Base-by-base conservation (phyloP, 23 tunicate species). In the Diplosoma virens region DNA sequence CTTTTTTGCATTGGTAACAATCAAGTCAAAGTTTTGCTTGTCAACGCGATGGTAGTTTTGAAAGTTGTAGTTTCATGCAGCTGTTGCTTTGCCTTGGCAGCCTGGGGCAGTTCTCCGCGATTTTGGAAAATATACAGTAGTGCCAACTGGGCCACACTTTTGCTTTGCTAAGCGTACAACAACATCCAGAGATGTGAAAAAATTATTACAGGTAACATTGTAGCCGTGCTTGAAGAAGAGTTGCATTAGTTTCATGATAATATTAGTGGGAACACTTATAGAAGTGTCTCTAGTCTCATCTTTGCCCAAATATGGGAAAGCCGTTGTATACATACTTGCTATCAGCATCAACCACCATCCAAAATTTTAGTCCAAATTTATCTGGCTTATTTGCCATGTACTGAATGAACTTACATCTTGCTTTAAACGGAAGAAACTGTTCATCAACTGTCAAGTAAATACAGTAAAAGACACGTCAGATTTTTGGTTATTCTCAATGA, bases 61-160 rank as follows among this genome's bases (percentile, higher is more conserved):
- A 65, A 65, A 65, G 29, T 34, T 65, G 71, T 65, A 3, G 71
- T 65, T 31, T 65, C 71, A 65, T 65, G 71, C 35, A 65, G 71
- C 71, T 65, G 71, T 22, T 65, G 35, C 23, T 65, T 65, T 65
- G n/a, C 35, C 29, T 65, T 65, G n/a, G 36, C 71, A 65, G 71
- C 35, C 71, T 65, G 71, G 71, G 37, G 71, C n/a, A 25, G 71
- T 65, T 65, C 71, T 22, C 65, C 20, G 29, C 71, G 35, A 65
- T 65, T 65, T 65, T 65, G 36, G 35, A 34, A 5, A 65, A 65
- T n/a, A n/a, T n/a, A n/a, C n/a, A n/a, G n/a, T 65, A 29, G 6
- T 58, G 21, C 21, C 65, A 58, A 58, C 65, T 58, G n/a, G 65
- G 65, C 65, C n/a, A 22, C 65, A 58, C n/a, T 58, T 58, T 58